Conservation (phyloP, 2,888 invertebrate genomes). For the Balanococcus diminutus region DNA sequence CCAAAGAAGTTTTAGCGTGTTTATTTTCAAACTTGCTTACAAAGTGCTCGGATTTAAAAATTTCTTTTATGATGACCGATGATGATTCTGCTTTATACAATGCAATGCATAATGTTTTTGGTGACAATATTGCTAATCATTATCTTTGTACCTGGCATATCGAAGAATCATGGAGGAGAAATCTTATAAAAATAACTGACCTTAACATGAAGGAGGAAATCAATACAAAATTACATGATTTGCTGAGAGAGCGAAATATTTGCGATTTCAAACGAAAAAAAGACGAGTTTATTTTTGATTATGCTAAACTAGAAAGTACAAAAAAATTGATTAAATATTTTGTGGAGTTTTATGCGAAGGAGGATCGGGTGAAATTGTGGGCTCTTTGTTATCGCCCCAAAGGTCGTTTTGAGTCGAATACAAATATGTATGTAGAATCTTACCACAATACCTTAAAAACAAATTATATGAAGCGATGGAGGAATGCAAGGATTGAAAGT, state of each 20-base stretch:
- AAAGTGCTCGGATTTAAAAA: neutral
- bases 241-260: neutral
- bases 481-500: neutral
- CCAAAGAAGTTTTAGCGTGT: too few species aligned
- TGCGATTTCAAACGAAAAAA: neutral
- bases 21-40: too few species aligned
- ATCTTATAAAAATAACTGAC: neutral
- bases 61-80: neutral
- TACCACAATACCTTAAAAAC: neutral
- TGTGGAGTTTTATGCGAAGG: neutral
- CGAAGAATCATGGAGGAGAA: neutral
- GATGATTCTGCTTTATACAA: neutral
- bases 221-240: neutral
- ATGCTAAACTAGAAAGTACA: neutral
- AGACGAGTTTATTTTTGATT: neutral
- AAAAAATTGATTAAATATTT: neutral
- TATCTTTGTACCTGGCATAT: neutral
- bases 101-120: neutral
- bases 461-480: neutral
- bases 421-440: neutral
- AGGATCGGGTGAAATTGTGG: neutral
- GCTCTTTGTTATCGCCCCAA: neutral
- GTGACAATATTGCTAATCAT: neutral
- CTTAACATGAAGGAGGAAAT: neutral
- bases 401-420: neutral